phyloP scores from a whole-genome alignment of 1,140 invertebrate species.

The Papilio dardanus region DNA sequence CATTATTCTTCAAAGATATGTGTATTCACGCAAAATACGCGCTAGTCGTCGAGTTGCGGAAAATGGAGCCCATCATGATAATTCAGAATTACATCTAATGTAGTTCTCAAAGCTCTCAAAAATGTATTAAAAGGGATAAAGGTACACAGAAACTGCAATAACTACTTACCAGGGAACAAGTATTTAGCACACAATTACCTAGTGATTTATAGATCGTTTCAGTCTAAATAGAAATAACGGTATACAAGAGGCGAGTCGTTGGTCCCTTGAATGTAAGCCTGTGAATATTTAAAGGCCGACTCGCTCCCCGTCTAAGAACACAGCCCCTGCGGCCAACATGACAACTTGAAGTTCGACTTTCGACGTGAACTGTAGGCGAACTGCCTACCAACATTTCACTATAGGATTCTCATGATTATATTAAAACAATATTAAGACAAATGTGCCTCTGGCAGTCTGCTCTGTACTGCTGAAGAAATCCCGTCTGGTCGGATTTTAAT shows the following conservation, averaged over 20 bases:
- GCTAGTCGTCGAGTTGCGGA: too few species aligned
- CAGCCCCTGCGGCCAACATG: slow-evolving; percentile 3
- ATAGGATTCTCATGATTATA: slow-evolving; percentile 3
- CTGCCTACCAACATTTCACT: not conserved
- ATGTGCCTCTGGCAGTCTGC: not conserved
- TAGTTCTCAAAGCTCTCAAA: not conserved
- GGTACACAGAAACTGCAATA: too few species aligned
- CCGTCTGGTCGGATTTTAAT: not conserved
- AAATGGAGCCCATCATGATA: too few species aligned
- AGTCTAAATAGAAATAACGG: slow-evolving; percentile 1
- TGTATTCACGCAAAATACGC: too few species aligned
- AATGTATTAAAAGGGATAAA: not conserved
- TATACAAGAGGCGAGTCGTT: slow-evolving; percentile 2
- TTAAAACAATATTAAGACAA: not conserved
- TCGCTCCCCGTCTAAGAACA: not conserved
- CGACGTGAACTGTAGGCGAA: not conserved
- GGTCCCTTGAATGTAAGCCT: not conserved
- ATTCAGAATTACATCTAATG: too few species aligned
- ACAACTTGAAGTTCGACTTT: slow-evolving; percentile 10
- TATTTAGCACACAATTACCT: not conserved
- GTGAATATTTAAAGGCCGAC: slow-evolving; percentile 8
- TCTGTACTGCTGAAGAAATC: not conserved
- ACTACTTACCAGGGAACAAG: not conserved
- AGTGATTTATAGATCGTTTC: not conserved
- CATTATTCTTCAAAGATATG: too few species aligned